Evolutionary conservation across 2,888 invertebrate species (phyloP).

Genomic region (Gerris lacustris): DNA sequence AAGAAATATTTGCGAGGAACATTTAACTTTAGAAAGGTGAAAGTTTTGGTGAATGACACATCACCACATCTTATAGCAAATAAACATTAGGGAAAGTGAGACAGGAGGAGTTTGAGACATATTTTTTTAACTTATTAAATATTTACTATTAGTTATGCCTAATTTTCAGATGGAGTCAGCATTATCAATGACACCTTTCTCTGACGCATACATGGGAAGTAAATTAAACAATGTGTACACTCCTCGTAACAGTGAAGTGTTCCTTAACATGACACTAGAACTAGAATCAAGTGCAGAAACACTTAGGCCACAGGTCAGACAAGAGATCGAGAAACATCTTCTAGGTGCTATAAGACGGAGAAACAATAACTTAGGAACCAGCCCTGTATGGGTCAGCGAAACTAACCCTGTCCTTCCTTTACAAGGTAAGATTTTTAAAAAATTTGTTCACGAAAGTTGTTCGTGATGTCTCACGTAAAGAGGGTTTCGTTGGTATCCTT

Average conservation of each 20-base stretch:
- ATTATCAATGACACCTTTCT: conserved; percentile 83
- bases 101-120: too few relatives aligned
- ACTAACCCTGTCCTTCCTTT: conserved; percentile 65
- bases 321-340: conserved; percentile 70
- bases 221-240: conserved; percentile 66
- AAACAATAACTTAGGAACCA: conserved; percentile 78
- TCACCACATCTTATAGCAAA: too few relatives aligned
- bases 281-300: conserved; percentile 59
- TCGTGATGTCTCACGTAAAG: too few relatives aligned
- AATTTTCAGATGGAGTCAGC: conserved; percentile 66
- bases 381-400: conserved; percentile 69
- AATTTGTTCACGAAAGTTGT: background rate
- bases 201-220: conserved; percentile 71
- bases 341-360: conserved; percentile 68
- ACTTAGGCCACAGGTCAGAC: conserved; percentile 42
- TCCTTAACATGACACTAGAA: conserved; percentile 72
- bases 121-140: too few relatives aligned
- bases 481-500: too few relatives aligned
- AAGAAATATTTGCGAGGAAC: too few relatives aligned
- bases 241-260: conserved; percentile 51
- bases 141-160: too few relatives aligned
- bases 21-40: too few relatives aligned
- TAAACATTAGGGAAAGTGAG: too few relatives aligned
- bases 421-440: conserved; percentile 42
- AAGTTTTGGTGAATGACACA: too few relatives aligned